Percentiles rank a stretch among this genome's conserved stretches.
These are phyloP conservation scores for Onthophagus taurus DNA, from an alignment of 1,140 invertebrate species.

Conservation along the genomic window DNA sequence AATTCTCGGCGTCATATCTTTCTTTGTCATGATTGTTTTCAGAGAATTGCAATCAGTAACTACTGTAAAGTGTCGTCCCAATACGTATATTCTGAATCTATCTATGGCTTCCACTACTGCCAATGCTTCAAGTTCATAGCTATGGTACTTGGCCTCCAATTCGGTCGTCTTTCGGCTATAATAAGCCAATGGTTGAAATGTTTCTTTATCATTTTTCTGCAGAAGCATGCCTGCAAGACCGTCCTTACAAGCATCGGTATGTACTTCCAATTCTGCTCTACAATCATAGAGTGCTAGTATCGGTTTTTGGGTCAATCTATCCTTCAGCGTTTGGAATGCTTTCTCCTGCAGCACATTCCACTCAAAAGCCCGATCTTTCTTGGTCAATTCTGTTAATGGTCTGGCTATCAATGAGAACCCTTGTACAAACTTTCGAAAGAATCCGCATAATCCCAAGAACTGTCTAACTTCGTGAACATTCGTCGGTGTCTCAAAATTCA, in stretches of 20 bases:
- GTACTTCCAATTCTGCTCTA: neutral
- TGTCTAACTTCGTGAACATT: conserved; percentile 19
- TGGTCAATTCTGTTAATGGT: conserved; percentile 6
- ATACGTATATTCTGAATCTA: conserved; percentile 29
- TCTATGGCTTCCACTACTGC: conserved; percentile 12
- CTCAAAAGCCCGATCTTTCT: neutral
- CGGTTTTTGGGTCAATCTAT: neutral
- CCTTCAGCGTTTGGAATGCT: conserved; percentile 2
- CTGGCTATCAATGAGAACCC: neutral
- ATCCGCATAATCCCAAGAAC: conserved; percentile 9
- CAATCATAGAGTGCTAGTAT: neutral
- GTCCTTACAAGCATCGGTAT: neutral
- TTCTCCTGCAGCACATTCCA: conserved; percentile 1
- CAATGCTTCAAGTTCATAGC: conserved; percentile 24
- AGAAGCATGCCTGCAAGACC: conserved; percentile 17
- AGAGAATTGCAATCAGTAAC: conserved; percentile 31
- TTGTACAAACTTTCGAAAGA: conserved; percentile 1
- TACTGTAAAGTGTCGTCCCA: conserved; percentile 32
- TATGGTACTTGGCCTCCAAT: neutral
- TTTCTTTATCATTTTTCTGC: conserved; percentile 1
- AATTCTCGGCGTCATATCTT: conserved; percentile 19
- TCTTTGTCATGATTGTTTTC: conserved; percentile 17
- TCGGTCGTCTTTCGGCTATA: neutral
- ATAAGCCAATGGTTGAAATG: neutral
- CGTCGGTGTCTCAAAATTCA: conserved; percentile 18